phyloP scores from a whole-genome alignment of 2,797 vertebrate species.

The Acipenser oxyrinchus region DNA sequence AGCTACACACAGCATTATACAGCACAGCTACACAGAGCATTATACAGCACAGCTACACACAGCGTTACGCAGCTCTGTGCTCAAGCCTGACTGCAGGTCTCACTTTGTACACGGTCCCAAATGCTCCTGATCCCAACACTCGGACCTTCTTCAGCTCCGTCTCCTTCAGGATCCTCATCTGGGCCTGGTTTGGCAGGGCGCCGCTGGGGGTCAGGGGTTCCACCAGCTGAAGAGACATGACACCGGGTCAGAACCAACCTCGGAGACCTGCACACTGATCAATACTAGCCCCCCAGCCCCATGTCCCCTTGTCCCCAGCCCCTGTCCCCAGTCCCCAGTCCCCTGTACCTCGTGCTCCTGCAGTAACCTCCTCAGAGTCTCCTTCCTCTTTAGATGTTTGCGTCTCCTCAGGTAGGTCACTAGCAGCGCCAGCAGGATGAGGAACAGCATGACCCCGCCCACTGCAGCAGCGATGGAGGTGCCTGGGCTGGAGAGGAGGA shows the following conservation, averaged over 20 bases:
- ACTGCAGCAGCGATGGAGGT: conserved; percentile 78
- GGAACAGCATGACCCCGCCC: conserved; percentile 73
- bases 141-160: conserved; percentile 90
- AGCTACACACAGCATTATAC: no score
- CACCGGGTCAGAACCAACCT: no score
- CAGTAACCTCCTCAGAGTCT: conserved; percentile 73
- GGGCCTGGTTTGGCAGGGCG: conserved; percentile 88
- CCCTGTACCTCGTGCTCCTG: conserved; percentile 82
- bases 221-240: conserved; percentile 64
- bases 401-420: conserved; percentile 72
- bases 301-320: no score
- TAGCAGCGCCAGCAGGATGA: conserved; percentile 67
- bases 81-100: conserved; percentile 17
- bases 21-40: no score
- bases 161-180: conserved; percentile 96
- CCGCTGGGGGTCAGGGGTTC: conserved; percentile 91
- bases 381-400: conserved; percentile 78
- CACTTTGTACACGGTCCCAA: conserved; percentile 92
- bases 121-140: conserved; percentile 87
- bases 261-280: no score
- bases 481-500: conserved; percentile 56
- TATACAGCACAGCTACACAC: no score
- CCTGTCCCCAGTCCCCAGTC: neutral
- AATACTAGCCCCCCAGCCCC: no score
- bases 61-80: no score